phyloP scores from a whole-genome alignment of 2,888 invertebrate species.

The Anodontia alba region DNA sequence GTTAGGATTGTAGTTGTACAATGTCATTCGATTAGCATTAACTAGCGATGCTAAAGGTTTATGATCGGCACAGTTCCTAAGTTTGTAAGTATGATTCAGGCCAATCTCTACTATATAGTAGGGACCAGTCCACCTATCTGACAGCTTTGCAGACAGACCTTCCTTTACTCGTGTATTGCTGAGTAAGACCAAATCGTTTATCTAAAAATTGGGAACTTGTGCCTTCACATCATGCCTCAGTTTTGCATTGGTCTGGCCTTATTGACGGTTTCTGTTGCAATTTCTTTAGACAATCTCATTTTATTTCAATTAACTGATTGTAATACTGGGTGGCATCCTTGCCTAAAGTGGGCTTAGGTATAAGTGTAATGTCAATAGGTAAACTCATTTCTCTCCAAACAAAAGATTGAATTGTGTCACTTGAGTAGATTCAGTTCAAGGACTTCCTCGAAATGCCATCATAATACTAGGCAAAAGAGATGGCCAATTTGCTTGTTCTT shows the following conservation, averaged over 20 bases:
- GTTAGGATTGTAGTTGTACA: neutral
- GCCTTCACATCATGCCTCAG: neutral
- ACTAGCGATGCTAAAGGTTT: neutral
- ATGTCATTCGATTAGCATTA: neutral
- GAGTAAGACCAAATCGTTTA: neutral
- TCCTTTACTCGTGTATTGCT: neutral
- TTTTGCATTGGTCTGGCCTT: neutral
- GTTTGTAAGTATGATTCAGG: slow-evolving; percentile 6
- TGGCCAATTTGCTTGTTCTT: slow-evolving; percentile 55
- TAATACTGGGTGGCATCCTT: slow-evolving; percentile 46
- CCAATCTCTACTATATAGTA: slow-evolving; percentile 1
- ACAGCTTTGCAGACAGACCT: neutral
- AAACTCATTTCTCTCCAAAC: slow-evolving; percentile 57
- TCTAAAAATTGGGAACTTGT: neutral
- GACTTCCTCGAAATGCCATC: slow-evolving; percentile 58
- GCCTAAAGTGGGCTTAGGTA: slow-evolving; percentile 44
- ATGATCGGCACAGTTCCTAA: neutral
- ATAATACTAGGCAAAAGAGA: slow-evolving; percentile 53
- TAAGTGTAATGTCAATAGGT: slow-evolving; percentile 41
- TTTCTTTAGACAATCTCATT: neutral
- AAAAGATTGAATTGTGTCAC: slow-evolving; percentile 50
- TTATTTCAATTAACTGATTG: slow-evolving; percentile 25
- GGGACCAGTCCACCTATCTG: neutral
- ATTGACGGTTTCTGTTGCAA: no score
- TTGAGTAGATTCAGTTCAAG: slow-evolving; percentile 52